phyloP scores from a whole-genome alignment of 2,113 vertebrate genomes.

The Tragelaphus scriptus region DNA sequence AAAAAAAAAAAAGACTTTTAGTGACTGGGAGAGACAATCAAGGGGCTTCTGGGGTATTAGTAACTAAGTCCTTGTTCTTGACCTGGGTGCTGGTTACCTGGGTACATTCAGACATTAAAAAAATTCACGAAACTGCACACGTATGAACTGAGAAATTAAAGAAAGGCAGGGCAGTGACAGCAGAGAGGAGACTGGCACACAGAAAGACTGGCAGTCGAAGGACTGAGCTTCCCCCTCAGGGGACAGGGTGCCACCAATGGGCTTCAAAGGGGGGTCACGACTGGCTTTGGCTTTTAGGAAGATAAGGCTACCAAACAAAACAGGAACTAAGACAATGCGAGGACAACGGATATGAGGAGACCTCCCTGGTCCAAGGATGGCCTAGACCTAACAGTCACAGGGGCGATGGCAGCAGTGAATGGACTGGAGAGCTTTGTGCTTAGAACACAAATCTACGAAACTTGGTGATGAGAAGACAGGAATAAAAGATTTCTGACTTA shows the following conservation, averaged over 20 bases:
- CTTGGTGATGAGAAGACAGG: background rate
- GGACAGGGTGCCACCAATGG: background rate
- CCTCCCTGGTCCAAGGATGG: background rate
- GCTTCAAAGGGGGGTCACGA: background rate
- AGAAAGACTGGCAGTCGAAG: background rate
- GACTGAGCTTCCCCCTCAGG: background rate
- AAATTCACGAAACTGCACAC: background rate
- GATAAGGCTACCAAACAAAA: background rate
- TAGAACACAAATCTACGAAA: background rate
- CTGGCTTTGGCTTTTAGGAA: background rate
- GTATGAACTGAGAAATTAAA: background rate
- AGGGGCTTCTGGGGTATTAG: no score
- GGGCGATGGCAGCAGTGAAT: background rate
- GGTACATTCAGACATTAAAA: background rate
- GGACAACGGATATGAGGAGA: background rate
- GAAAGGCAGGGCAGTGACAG: background rate
- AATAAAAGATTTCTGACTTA: background rate
- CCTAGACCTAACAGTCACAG: background rate
- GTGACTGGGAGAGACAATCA: background rate
- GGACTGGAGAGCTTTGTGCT: no score
- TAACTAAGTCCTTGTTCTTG: background rate
- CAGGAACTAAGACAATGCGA: background rate
- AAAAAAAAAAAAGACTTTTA: background rate
- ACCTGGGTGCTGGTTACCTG: background rate
- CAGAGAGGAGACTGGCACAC: background rate